A percentile compares a stretch with the other conserved stretches of the same genome.
phyloP scores from a whole-genome alignment of 2,797 vertebrate species.

The Carapus acus region DNA sequence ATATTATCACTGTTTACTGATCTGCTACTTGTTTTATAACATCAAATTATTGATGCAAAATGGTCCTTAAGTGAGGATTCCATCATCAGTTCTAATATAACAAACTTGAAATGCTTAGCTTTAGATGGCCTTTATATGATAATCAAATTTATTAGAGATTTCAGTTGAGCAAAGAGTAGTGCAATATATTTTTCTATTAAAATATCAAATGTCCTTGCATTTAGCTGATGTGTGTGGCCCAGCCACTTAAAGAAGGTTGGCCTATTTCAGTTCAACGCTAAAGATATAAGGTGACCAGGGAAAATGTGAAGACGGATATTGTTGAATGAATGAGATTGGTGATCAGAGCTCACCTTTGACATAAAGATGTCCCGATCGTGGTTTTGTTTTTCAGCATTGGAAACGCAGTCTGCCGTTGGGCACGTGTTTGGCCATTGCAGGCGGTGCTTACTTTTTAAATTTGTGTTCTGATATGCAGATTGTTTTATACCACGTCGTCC shows the following conservation, averaged over 20 bases:
- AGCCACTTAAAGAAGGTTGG: conserved; percentile 48
- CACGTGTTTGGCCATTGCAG: conserved; percentile 34
- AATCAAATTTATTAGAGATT: conserved; percentile 54
- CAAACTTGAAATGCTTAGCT: conserved; percentile 56
- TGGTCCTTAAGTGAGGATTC: conserved; percentile 43
- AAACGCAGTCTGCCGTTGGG: conserved; percentile 50
- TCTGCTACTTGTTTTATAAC: conserved; percentile 44
- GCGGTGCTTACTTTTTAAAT: conserved; percentile 57
- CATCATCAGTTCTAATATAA: conserved; percentile 49
- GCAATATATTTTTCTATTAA: conserved; percentile 78
- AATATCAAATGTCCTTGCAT: conserved; percentile 65
- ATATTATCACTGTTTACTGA: conserved; percentile 44
- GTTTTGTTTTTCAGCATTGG: conserved; percentile 54
- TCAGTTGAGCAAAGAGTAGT: conserved; percentile 67
- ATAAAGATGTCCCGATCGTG: conserved; percentile 36
- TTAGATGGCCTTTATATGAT: conserved; percentile 52
- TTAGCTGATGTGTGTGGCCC: conserved; percentile 57
- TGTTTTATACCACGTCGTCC: conserved; percentile 58
- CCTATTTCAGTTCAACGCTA: conserved; percentile 45
- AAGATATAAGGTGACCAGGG: conserved; percentile 45
- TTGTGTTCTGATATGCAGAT: conserved; percentile 52
- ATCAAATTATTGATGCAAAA: conserved; percentile 52
- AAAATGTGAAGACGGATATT: conserved; percentile 55
- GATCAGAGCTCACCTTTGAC: conserved; percentile 34
- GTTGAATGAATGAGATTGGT: conserved; percentile 45